Percentiles rank a stretch among this genome's conserved stretches.
phyloP scores from a whole-genome alignment of 2,888 invertebrate species.

The Drosophila differens region DNA sequence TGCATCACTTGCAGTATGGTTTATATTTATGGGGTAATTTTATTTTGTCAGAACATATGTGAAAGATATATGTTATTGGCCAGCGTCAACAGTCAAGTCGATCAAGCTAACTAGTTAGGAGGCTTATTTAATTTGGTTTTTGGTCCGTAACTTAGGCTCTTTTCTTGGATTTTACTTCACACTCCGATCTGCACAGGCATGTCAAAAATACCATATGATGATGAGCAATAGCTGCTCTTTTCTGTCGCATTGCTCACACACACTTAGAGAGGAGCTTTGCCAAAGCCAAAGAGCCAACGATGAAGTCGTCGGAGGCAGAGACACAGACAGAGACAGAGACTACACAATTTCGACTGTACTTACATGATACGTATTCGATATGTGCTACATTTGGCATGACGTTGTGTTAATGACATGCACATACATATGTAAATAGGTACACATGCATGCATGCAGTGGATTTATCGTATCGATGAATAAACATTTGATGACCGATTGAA shows the following conservation, averaged over 20 bases:
- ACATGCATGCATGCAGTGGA: background rate
- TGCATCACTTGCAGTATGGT: background rate
- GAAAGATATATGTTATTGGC: background rate
- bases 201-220: background rate
- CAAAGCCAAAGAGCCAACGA: background rate
- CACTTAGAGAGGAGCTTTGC: background rate
- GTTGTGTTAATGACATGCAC: background rate
- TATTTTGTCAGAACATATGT: background rate
- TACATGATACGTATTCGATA: background rate
- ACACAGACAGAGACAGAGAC: background rate
- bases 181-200: background rate
- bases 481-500: background rate
- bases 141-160: background rate
- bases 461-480: background rate
- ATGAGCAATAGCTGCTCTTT: background rate
- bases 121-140: background rate
- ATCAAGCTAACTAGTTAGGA: background rate
- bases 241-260: background rate
- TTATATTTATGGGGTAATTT: background rate
- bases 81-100: background rate
- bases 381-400: background rate
- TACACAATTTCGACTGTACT: background rate
- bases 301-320: background rate
- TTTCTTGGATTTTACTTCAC: background rate
- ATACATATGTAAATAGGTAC: background rate